Base-by-base conservation (phyloP, 2,888 invertebrate genomes). In the Drosophila longiperda region DNA sequence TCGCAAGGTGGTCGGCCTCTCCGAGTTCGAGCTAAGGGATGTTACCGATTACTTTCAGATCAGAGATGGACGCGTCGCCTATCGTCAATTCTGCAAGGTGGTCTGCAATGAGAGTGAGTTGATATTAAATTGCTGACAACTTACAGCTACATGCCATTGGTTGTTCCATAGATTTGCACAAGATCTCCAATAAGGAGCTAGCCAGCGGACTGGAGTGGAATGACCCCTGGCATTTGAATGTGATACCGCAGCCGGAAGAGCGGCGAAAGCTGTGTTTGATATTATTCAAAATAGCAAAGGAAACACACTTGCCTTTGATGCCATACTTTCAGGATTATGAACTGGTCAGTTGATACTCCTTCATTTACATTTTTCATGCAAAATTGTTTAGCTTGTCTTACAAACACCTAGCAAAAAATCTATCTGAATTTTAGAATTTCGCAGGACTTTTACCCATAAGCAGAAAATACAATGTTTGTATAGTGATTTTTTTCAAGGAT, bases 1-100 rank as follows among this genome's bases (percentile, higher is more conserved):
- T 86, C 95, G 95, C 80, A 93, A 94, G 17, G 94, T 94, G 55
- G 94, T 96, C 67, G 96, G 96, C 0, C 93, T 97, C 58, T 95
- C 96, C 0, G 95, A 96, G 84, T 94, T 95, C 61, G 97, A 97
- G 94, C 95, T 97, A 78, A 93, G 94, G 7, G 96, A 96, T 91
- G 92, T 97, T 15, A 95, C 96, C 0, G 96, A 96, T 92, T 97
- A 96, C 94, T 97, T 97, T 93, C 95, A 96, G 50, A 94, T 96
- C n/a, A 95, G 95, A 78, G 97, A 97, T 93, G 97, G 97, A 67
- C 94, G 96, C 78, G 95, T 97, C 62, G 94, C 95, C 66, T 97
- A 97, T 92, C 95, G 95, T 4, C 96, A 96, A 93, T 95, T 97
- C 73, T 96, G 96, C 89, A 94, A 95, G 91, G 94, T 96, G 76